Base-by-base conservation (phyloP, 2,113 vertebrate species). In the Numenius arquata region DNA sequence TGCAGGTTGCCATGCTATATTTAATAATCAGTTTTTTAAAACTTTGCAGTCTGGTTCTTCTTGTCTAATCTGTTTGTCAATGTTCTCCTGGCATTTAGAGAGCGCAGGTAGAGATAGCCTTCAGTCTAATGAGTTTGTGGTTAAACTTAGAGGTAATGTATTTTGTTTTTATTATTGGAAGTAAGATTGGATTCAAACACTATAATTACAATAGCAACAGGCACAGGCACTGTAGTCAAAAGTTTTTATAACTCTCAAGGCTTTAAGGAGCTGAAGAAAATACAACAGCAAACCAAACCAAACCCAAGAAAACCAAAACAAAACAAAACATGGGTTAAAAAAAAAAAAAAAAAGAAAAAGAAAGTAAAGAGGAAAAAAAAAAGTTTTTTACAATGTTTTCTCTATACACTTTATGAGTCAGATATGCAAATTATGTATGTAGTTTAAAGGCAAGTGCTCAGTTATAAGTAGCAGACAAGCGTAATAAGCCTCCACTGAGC, bases 311-410 rank as follows among this genome's bases (percentile, higher is more conserved):
- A 17, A 14, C 9, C 7, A 29, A 29, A 34, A 3, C 23, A 26
- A 19, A 21, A 0, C 14, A 63, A 53, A 40, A 10, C 4, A 2
- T 9, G 18, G 18, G 55, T n/a, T n/a, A 7, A 52, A 11, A 32
- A 16, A 30, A 3, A 29, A 16, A 3, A 3, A 15, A 12, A 15
- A 2, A n/a, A 36, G 10, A 8, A 2, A 21, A 29, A 25, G 1
- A 14, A 45, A 34, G 3, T 16, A 23, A 15, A 59, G 8, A 13
- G 4, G 4, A 47, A 23, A 43, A 11, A 9, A 12, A 18, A n/a
- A 27, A 40, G 8, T 6, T 4, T 11, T 20, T 71, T 32, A 8
- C 7, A 23, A 6, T 8, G 7, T 1, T 74, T 85, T 75, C 3
- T 67, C 5, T 52, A 9, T 19, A 25, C 26, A 26, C 1, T 59